Base-by-base conservation (phyloP, 1,140 invertebrate species). In the Trachelipus rathkii region DNA sequence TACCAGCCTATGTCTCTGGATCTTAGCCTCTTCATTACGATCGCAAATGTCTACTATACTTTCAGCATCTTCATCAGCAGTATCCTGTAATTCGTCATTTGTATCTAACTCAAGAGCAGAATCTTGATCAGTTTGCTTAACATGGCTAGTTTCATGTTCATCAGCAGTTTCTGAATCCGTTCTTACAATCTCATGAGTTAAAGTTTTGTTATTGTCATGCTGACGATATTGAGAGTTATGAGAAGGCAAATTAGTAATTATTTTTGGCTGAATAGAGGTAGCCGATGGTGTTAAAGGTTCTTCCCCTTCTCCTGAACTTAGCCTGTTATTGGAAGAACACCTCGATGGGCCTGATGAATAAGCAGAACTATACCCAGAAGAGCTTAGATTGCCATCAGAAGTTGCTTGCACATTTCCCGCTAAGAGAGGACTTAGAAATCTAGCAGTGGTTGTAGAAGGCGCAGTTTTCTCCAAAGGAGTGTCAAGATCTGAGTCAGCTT, bases 341-440 rank as follows among this genome's bases (percentile, higher is more conserved):
- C 91, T 85, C 0, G 91, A 92, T 0, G 91, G 90, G 1, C 91
- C 91, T 0, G 91, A 91, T 84, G 90, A 91, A 2, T 91, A 91
- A 89, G 92, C 92, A 6, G 91, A 92, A 77, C 90, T 91, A 82
- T 93, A 93, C n/a, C 92, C 92, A 0, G 91, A 92, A 10, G 91
- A 92, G 77, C 91, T 92, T 23, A 93, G 84, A 84, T 93, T 93
- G 0, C 91, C 92, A 84, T 93, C 91, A 0, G 91, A 93, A 15
- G 90, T 90, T 13, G 90, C 89, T 81, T 91, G 89, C 87, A 79
- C 89, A 84, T 10, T 88, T 87, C 33, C 89, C 88, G 86, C 90
- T 0, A 90, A 89, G 82, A 92, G 92, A 9, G 92, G 92, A 83
- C 90, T 92, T 45, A 93, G 84, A 82, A 92, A 92, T 74, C 88